Conservation (phyloP, 2,888 invertebrate species). For the Actias luna region DNA sequence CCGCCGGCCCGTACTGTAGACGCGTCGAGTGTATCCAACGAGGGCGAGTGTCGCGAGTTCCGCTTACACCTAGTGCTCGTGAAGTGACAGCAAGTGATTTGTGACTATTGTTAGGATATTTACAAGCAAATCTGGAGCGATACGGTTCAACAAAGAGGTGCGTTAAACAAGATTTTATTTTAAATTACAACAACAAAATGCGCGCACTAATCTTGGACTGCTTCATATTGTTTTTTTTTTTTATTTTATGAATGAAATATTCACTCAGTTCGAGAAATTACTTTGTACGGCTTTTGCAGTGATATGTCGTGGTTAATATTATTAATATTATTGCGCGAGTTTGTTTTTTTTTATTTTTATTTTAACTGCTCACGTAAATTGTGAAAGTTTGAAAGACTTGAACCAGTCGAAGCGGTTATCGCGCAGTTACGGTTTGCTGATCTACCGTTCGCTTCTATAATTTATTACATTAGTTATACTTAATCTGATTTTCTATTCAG, state of each 20-base stretch:
- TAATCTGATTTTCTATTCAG: not conserved
- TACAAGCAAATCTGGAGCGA: constrained; percentile 68
- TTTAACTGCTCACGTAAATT: constrained; percentile 1
- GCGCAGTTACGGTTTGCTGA: constrained; percentile 45
- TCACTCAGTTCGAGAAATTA: not conserved
- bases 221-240: not conserved
- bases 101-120: constrained; percentile 50
- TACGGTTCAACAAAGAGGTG: constrained; percentile 57
- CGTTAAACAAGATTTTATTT: constrained; percentile 28
- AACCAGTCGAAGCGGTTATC: constrained; percentile 20
- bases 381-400: constrained; percentile 31
- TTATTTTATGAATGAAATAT: not conserved
- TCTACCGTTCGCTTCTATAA: constrained; percentile 32
- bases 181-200: not conserved
- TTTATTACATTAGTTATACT: constrained; percentile 30
- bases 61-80: constrained; percentile 33
- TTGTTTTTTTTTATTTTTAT: not conserved
- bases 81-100: constrained; percentile 36
- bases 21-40: constrained; percentile 33
- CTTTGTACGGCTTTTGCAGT: constrained; percentile 32
- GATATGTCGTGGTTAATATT: constrained; percentile 15
- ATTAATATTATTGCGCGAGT: too few relatives aligned
- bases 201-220: not conserved
- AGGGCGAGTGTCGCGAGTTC: constrained; percentile 11
- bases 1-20: constrained; percentile 35